Evolutionary conservation across 2,113 vertebrate genomes (phyloP).

Genomic region (Mustela nigripes): DNA sequence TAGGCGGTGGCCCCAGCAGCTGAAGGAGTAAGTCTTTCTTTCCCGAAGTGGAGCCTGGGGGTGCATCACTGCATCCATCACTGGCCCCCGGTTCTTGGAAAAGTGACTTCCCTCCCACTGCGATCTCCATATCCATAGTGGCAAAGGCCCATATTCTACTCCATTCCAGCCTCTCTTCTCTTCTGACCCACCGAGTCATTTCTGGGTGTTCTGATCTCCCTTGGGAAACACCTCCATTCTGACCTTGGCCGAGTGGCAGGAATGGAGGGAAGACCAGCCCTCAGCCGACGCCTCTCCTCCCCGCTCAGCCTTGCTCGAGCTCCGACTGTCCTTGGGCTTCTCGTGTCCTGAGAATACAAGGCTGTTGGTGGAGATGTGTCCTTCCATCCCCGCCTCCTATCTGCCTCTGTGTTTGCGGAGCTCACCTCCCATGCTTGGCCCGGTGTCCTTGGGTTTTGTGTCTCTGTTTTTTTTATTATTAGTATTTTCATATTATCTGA

Average conservation of each 20-base stretch:
- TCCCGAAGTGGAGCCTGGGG: not conserved
- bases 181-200: not conserved
- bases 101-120: not conserved
- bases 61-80: not conserved
- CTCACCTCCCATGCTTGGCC: not conserved
- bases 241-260: not conserved
- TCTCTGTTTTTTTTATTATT: not conserved
- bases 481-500: slow-evolving; percentile 25
- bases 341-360: not conserved
- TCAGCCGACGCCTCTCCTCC: rapidly evolving
- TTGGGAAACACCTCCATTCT: not conserved
- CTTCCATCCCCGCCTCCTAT: not conserved
- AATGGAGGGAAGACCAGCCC: not conserved
- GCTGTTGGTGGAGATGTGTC: not conserved
- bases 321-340: not conserved
- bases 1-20: not conserved
- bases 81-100: not conserved
- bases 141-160: not conserved
- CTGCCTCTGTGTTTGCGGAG: not conserved
- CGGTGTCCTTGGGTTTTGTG: not conserved
- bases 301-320: rapidly evolving
- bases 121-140: not conserved
- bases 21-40: not conserved
- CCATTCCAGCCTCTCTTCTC: not conserved
- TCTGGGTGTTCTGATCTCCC: not conserved